These are phyloP conservation scores for Pogonocichla stellata DNA, from an alignment of 2,113 vertebrate species.

Conservation along the genomic window DNA sequence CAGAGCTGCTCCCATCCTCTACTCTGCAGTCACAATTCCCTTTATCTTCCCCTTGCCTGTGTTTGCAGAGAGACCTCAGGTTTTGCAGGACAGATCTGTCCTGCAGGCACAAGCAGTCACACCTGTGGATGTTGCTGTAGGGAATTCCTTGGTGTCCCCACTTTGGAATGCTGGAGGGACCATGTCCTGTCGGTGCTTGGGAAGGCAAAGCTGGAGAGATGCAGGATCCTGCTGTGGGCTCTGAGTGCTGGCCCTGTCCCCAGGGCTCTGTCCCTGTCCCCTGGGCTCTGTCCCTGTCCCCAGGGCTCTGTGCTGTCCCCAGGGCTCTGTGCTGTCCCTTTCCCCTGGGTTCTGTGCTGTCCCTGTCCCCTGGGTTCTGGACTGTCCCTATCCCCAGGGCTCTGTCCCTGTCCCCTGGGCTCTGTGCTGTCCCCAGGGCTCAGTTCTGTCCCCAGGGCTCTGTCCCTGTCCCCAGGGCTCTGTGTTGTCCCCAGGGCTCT, in stretches of 20 bases:
- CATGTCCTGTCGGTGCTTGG: fast-evolving
- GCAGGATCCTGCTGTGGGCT: background rate
- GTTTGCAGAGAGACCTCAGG: background rate
- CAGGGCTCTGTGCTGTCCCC: background rate
- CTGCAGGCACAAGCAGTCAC: fast-evolving
- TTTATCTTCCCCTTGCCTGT: background rate
- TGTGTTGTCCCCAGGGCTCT: background rate
- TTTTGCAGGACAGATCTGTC: background rate
- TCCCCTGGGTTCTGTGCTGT: background rate
- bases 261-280: background rate
- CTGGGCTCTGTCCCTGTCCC: background rate
- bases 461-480: background rate
- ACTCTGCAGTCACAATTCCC: background rate
- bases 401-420: background rate
- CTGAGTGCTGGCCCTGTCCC: background rate
- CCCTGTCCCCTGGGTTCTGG: background rate
- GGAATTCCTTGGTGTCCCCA: background rate
- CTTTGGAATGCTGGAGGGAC: background rate
- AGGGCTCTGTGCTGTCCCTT: background rate
- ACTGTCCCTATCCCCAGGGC: background rate
- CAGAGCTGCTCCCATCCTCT: background rate
- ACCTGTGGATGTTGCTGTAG: fast-evolving
- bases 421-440: background rate
- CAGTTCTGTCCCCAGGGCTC: background rate
- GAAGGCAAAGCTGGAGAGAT: background rate